Evolutionary conservation across 1,140 invertebrate genomes (phyloP), one percentile per base, ranked within the genome.

Genomic region (Telenomus remus): DNA sequence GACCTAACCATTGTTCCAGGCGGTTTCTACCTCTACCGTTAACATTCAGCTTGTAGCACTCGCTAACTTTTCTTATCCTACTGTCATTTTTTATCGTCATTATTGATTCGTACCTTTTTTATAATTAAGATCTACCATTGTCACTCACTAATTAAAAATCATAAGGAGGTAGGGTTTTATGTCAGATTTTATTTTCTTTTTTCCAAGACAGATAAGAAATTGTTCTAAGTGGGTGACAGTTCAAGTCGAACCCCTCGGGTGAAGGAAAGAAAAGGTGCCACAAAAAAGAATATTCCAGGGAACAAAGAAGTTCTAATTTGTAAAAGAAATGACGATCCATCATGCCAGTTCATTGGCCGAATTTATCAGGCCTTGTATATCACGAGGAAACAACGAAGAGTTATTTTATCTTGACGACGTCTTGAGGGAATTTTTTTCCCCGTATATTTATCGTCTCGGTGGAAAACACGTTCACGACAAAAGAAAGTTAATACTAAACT

Each of bases 1-100:
- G 57, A 46, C 43, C 48, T 35, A 42, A 60, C 66, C 56, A 76
- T 76, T 70, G 66, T 76, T 76, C 73, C 47, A 70, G 10, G 65
- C 54, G 27, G 34, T 14, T 54, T 68, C 46, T 19, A 50, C 51
- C 51, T 66, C 44, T 12, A 60, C 50, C 39, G 49, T 54, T 51
- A 57, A 61, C 19, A 55, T 56, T 60, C 47, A 6, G 57, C 1
- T 27, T 15, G 48, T 59, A 54, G 47, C 66, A 33, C 43, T 27
- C 39, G 37, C 13, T 3, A 15, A 59, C 44, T 64, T 12, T 65
- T 44, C 27, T 60, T 65, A 39, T 39, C n/a, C n/a, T 39, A 39
- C n/a, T 39, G n/a, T 39, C 37, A 9, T 9, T 39, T 39, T 39
- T 10, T 39, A 39, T 39, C n/a, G 1, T 39, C 9, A 39, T 39